phyloP scores from a whole-genome alignment of 2,888 invertebrate species.

The Chalcis sispes region DNA sequence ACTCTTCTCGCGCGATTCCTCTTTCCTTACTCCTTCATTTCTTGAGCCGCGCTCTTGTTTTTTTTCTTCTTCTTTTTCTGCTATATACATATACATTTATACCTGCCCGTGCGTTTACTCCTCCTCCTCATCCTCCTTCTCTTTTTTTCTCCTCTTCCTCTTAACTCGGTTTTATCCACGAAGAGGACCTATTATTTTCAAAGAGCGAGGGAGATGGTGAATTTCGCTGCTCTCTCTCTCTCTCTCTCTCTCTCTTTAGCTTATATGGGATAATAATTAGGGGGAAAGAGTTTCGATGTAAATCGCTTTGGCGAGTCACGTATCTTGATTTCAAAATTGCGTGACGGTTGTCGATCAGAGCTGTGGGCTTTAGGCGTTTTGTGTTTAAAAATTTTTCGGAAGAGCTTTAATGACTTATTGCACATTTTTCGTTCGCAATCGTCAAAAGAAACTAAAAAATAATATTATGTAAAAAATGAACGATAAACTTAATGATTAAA shows the following conservation, averaged over 20 bases:
- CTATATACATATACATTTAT: too few relatives aligned
- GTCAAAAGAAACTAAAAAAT: too few relatives aligned
- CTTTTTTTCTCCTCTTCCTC: too few relatives aligned
- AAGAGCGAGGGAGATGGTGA: slow-evolving; percentile 25
- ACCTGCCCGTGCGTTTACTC: too few relatives aligned
- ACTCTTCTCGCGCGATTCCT: slow-evolving; percentile 14
- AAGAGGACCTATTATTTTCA: slow-evolving; percentile 66
- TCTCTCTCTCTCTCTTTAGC: background rate
- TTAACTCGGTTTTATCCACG: slow-evolving; percentile 28
- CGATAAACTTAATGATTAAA: background rate
- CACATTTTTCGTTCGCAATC: background rate
- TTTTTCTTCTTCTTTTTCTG: too few relatives aligned
- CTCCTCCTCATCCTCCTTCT: too few relatives aligned
- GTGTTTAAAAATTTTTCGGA: too few relatives aligned
- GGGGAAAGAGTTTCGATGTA: slow-evolving; percentile 15
- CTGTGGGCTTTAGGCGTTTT: background rate
- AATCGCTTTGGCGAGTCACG: slow-evolving; percentile 9
- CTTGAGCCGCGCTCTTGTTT: slow-evolving; percentile 40
- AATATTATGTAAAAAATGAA: too few relatives aligned
- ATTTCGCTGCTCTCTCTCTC: slow-evolving; percentile 4
- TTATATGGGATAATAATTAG: background rate
- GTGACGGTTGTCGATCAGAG: slow-evolving; percentile 45
- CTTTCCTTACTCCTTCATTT: slow-evolving; percentile 43
- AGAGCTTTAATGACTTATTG: too few relatives aligned
- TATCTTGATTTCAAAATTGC: slow-evolving; percentile 45